These are phyloP conservation scores for Ypsolopha sequella DNA, from an alignment of 2,888 invertebrate genomes.

Conservation along the genomic window DNA sequence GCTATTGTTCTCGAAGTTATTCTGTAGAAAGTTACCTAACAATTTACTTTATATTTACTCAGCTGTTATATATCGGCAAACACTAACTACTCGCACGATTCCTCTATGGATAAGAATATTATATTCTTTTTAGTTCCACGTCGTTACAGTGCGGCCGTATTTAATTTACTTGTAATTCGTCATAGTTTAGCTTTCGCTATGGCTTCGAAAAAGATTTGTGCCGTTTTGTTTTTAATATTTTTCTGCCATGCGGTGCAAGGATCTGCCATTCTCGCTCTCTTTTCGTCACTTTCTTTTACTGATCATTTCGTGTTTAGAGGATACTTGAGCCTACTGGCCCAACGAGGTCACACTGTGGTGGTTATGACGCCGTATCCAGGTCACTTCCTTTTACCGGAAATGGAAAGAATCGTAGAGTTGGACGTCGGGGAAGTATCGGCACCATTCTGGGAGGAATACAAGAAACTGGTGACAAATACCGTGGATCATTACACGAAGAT, in stretches of 20 bases:
- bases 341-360: constrained; percentile 43
- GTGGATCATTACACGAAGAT: constrained; percentile 42
- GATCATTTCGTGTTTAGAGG: constrained; percentile 52
- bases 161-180: constrained; percentile 8
- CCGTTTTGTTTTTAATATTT: constrained; percentile 20
- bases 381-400: constrained; percentile 39
- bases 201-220: constrained; percentile 19
- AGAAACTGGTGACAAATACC: constrained; percentile 36
- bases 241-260: constrained; percentile 22
- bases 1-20: background rate
- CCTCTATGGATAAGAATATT: background rate
- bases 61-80: constrained; percentile 15
- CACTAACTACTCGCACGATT: no score
- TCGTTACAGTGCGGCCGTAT: constrained; percentile 15
- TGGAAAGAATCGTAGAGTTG: constrained; percentile 43
- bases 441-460: constrained; percentile 47
- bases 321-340: constrained; percentile 40
- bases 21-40: constrained; percentile 8
- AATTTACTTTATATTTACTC: constrained; percentile 25
- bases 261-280: constrained; percentile 46
- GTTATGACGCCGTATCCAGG: constrained; percentile 60
- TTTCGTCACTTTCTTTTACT: constrained; percentile 50
- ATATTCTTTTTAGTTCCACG: constrained; percentile 17
- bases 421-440: constrained; percentile 47
- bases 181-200: constrained; percentile 15